These are phyloP conservation scores for Sycophaga agraensis DNA, from an alignment of 1,140 invertebrate species.

Conservation along the genomic window DNA sequence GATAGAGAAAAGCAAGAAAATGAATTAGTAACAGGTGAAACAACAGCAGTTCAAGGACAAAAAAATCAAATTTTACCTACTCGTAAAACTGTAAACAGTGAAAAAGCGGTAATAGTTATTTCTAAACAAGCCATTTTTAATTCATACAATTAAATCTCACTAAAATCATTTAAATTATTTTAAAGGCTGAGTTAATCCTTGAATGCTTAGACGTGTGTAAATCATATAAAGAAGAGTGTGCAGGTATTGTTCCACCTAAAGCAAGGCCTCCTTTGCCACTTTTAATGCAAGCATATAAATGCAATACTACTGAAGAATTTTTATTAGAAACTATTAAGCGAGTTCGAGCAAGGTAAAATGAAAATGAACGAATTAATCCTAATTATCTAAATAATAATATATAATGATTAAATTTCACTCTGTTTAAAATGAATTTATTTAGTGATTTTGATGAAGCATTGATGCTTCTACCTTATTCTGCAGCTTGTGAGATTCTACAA, in stretches of 20 bases:
- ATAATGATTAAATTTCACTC: conserved; percentile 6
- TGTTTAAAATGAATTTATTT: conserved; percentile 34
- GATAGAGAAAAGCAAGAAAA: conserved; percentile 74
- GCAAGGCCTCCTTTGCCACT: conserved; percentile 62
- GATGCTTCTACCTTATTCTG: conserved; percentile 79
- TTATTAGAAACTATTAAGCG: conserved; percentile 76
- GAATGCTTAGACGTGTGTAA: conserved; percentile 84
- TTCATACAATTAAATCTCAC: not conserved
- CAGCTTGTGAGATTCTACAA: conserved; percentile 77
- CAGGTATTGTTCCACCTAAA: conserved; percentile 48
- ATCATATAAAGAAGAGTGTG: conserved; percentile 64
- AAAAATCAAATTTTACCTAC: conserved; percentile 79
- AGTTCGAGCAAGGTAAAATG: conserved; percentile 69
- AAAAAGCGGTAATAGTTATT: conserved; percentile 74
- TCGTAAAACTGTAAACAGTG: conserved; percentile 86
- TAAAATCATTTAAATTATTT: not conserved
- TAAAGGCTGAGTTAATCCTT: conserved; percentile 82
- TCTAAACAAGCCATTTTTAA: not conserved
- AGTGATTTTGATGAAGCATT: conserved; percentile 91
- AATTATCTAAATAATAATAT: too few species aligned
- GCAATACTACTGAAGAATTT: conserved; percentile 73
- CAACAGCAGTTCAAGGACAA: conserved; percentile 66
- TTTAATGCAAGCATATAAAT: conserved; percentile 78
- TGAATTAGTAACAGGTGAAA: conserved; percentile 72
- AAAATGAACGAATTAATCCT: too few species aligned